Base-by-base conservation (phyloP, 2,113 vertebrate genomes). In the Vicugna pacos region DNA sequence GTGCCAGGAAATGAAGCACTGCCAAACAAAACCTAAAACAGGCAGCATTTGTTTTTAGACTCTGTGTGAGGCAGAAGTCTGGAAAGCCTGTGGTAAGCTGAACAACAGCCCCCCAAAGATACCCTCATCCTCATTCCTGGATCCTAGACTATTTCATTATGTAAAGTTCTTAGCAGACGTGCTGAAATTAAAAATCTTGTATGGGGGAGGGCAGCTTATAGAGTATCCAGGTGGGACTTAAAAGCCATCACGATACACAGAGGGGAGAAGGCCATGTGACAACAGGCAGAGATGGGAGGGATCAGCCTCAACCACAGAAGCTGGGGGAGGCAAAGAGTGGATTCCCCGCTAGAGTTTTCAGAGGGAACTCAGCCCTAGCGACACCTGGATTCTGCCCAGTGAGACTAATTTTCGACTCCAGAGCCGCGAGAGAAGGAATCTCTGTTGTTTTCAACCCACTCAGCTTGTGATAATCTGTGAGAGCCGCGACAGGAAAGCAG, bases 361-460 rank as follows among this genome's bases (percentile, higher is more conserved):
- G 58, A 62, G 32, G 22, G 12, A 54, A 3, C 1, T 6, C 0
- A 8, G 15, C 6, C 19, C 70, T 42, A 11, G 9, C 15, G 17
- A 67, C 2, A 7, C 17, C 77, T 86, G 70, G 60, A 76, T 65
- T 91, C 87, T 76, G 15, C 3, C 26, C 67, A 64, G 0, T n/a
- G 48, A 86, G 50, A 65, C 3, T 86, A 19, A n/a, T 26, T 75
- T 72, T 50, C 22, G 13, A 50, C 13, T 76, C 50, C 60, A 30
- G 54, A 73, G 93, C 17, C 2, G 0, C 58, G 46, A 52, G 7
- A 76, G 17, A 58, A 69, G 30, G 19, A 3, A 64, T 62, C 6
- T 54, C 28, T 89, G 8, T 62, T 93, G 42, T 30, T 90, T 72
- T 72, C 65, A 65, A 79, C 3, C 3, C 42, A 22, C 17, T 32